phyloP scores from a whole-genome alignment of 2,113 vertebrate species.

The Potamarius usumacintae region DNA sequence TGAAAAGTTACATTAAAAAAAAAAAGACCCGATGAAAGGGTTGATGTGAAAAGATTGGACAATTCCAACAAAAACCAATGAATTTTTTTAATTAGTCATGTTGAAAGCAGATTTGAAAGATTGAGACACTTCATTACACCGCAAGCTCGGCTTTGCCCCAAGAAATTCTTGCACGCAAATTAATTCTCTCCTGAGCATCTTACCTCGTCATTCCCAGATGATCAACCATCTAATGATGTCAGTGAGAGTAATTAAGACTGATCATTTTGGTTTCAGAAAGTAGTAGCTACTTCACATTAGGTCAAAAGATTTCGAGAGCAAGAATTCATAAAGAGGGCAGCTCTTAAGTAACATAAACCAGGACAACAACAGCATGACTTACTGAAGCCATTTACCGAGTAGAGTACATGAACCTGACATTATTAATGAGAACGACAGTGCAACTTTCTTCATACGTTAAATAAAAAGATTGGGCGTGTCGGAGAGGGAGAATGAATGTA shows the following conservation, averaged over 20 bases:
- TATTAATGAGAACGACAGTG: neutral
- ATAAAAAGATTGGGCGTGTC: neutral
- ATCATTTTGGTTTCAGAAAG: slow-evolving; percentile 13
- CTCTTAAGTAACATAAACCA: neutral
- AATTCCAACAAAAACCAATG: neutral
- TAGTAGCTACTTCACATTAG: neutral
- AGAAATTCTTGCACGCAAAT: neutral
- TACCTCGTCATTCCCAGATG: neutral
- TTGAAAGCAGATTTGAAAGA: neutral
- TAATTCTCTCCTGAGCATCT: neutral
- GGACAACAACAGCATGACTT: neutral
- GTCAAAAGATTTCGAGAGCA: neutral
- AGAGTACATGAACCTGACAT: neutral
- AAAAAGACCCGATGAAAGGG: neutral
- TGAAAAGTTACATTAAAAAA: slow-evolving; percentile 21
- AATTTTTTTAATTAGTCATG: neutral
- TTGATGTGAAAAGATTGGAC: neutral
- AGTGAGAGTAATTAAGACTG: neutral
- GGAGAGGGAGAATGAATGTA: neutral
- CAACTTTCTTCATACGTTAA: neutral
- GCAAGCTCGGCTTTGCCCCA: neutral
- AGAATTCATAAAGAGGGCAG: neutral
- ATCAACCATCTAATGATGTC: neutral
- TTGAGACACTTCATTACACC: neutral
- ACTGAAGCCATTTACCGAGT: neutral